phyloP scores from a whole-genome alignment of 2,888 invertebrate species.

The Eucriotettix oculatus region DNA sequence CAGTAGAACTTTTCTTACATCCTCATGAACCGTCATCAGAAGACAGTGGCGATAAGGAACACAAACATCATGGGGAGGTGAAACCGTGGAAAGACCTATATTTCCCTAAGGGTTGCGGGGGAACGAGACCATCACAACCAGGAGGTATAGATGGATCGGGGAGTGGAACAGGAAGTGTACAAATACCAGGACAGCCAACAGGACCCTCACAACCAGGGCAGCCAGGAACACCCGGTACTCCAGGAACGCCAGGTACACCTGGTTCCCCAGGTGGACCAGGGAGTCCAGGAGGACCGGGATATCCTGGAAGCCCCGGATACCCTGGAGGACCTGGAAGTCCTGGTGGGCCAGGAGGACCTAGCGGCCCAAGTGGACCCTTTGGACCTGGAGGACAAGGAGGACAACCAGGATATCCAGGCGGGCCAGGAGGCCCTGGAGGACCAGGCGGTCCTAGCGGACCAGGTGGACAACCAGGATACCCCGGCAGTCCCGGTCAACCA shows the following conservation, averaged over 20 bases:
- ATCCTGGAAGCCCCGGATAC: slow-evolving; percentile 14
- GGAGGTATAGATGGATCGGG: slow-evolving; percentile 7
- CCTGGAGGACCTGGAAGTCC: slow-evolving; percentile 16
- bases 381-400: slow-evolving; percentile 20
- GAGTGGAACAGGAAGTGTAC: background rate
- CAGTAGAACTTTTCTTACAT: slow-evolving; percentile 47
- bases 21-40: slow-evolving; percentile 28
- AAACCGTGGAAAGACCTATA: slow-evolving; percentile 50
- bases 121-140: slow-evolving; percentile 2
- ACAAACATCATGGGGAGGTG: slow-evolving; percentile 32
- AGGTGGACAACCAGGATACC: slow-evolving; percentile 11
- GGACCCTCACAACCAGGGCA: background rate
- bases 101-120: slow-evolving; percentile 57
- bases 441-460: slow-evolving; percentile 12
- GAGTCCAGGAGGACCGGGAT: slow-evolving; percentile 15
- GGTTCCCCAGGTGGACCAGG: slow-evolving; percentile 14
- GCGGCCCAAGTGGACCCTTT: slow-evolving; percentile 16
- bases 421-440: slow-evolving; percentile 5
- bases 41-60: slow-evolving; percentile 16
- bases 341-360: slow-evolving; percentile 18
- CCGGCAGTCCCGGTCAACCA: slow-evolving; percentile 19
- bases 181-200: slow-evolving; percentile 6
- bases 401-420: slow-evolving; percentile 2
- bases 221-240: slow-evolving; percentile 15
- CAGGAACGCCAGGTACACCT: slow-evolving; percentile 22